Base-by-base conservation (phyloP, 2,797 vertebrate genomes). In the Diplodus puntazzo region DNA sequence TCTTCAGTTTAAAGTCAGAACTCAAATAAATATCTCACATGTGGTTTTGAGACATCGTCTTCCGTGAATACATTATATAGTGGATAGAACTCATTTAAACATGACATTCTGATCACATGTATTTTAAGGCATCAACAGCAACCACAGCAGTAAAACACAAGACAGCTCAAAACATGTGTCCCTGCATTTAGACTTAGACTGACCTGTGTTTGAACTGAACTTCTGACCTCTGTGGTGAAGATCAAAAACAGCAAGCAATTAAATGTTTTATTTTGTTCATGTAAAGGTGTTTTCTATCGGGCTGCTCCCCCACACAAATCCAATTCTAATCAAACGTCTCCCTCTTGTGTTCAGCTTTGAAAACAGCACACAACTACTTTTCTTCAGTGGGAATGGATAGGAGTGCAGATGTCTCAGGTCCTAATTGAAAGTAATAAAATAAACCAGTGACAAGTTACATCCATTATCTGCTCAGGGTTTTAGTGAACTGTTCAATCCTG, bases 281-380 rank as follows among this genome's bases (percentile, higher is more conserved):
- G 23, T 14, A 18, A 18, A 20, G 39, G 11, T 53, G 30, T 23
- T 61, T 60, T 53, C 34, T 2, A 48, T 18, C 45, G 12, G 12
- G 8, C 25, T 3, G 30, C n/a, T 4, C 25, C 16, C 10, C 11
- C 23, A 3, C 4, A 21, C 9, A 17, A 20, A 7, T 12, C 2
- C 4, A 57, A 46, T 17, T 45, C 18, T 54, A 39, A 59, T 54
- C 65, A 75, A 80, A 80, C 53, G 57, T 4, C 74, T 13, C 83
- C 71, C 76, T 80, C 85, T 50, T 20, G 61, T 80, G 88, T 62
- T 74, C 65, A 65, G n/a, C 10, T 18, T 16, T 11, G 12, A 27
- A 59, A 80, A 39, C 39, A 10, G 39, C 39, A 11, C 39, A 39
- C 2, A 2, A 39, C 39, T 11, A 10, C 13, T 45, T 45, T 45